Evolutionary conservation across 2,113 vertebrate genomes (phyloP), one percentile per base, ranked within the genome.

Genomic region (Sebastes fasciatus): DNA sequence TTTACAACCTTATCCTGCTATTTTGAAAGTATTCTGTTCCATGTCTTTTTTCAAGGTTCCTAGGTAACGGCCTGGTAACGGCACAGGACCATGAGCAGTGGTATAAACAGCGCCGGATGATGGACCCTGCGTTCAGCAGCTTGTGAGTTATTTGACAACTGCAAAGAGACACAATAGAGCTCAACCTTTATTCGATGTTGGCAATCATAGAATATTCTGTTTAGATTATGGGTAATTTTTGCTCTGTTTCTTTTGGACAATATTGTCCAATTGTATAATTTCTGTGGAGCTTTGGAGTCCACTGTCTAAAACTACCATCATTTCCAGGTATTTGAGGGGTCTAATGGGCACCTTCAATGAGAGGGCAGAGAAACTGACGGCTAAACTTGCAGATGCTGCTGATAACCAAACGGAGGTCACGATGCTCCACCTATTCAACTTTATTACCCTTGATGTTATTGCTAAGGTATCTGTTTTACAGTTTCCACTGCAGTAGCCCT

Each of bases 121-220:
- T 99, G 95, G 97, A 98, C 82, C 95, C 96, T 4, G 97, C 97
- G 1, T 98, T 99, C 81, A 98, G 96, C 88, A 95, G 95, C 80
- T 89, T 88, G 97, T 98, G 90, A 96, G 96, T 90, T 51, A 14
- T 69, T 60, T 43, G 9, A 26, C 62, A 4, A 49, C 26, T 40
- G 34, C 43, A 40, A 69, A 61, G 4, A 43, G 63, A 55, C 16
- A 58, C 6, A 23, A 8, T n/a, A 42, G 8, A 49, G 7, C 16
- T 49, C 23, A 65, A 21, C 7, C 19, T 58, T 42, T 43, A 74
- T n/a, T 73, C 34, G n/a, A 34, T 34, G 34, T 43, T 34, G 19
- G 21, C 4, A 7, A 0, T 58, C 26, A 6, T 40, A 40, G 5
- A 7, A 26, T 26, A 17, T 65, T n/a, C 55, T 40, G 0, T 55